These are phyloP conservation scores for Hecatera dysodea DNA, from an alignment of 2,888 invertebrate species.

Conservation along the genomic window DNA sequence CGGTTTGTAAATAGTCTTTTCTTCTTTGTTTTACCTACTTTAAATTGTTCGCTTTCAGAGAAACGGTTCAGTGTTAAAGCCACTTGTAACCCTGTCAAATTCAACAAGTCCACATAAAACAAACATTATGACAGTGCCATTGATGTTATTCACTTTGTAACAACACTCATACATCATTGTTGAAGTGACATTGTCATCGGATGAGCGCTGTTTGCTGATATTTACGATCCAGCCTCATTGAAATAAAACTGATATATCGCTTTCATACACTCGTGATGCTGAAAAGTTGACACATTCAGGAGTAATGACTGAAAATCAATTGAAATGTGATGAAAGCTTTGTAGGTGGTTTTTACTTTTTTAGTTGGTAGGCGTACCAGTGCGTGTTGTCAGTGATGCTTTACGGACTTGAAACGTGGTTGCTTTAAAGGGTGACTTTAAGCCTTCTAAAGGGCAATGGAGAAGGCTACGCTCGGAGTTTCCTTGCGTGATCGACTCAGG, in stretches of 20 bases:
- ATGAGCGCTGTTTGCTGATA: slow-evolving; percentile 33
- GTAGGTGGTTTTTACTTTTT: too few relatives aligned
- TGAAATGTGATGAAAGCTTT: slow-evolving; percentile 2
- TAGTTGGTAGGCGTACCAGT: too few relatives aligned
- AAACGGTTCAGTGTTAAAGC: not conserved
- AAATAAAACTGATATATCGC: slow-evolving; percentile 48
- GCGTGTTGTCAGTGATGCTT: too few relatives aligned
- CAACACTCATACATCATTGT: slow-evolving; percentile 26
- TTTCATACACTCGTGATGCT: slow-evolving; percentile 13
- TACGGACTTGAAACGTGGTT: too few relatives aligned
- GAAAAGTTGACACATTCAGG: slow-evolving; percentile 33
- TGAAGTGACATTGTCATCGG: slow-evolving; percentile 33
- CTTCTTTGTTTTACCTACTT: too few relatives aligned
- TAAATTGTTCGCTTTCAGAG: too few relatives aligned
- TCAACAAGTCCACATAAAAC: not conserved
- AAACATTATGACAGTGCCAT: not conserved
- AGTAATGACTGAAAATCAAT: slow-evolving; percentile 33
- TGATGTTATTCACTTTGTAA: slow-evolving; percentile 18
- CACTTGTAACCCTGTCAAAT: not conserved
- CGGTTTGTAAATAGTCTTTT: too few relatives aligned
- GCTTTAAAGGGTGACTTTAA: too few relatives aligned
- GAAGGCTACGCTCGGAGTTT: too few relatives aligned
- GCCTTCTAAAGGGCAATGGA: too few relatives aligned
- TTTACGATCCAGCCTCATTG: slow-evolving; percentile 38
- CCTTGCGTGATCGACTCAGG: too few relatives aligned